phyloP scores from a whole-genome alignment of 92 coral and sea anemone genomes.

The Siderastrea radians region DNA sequence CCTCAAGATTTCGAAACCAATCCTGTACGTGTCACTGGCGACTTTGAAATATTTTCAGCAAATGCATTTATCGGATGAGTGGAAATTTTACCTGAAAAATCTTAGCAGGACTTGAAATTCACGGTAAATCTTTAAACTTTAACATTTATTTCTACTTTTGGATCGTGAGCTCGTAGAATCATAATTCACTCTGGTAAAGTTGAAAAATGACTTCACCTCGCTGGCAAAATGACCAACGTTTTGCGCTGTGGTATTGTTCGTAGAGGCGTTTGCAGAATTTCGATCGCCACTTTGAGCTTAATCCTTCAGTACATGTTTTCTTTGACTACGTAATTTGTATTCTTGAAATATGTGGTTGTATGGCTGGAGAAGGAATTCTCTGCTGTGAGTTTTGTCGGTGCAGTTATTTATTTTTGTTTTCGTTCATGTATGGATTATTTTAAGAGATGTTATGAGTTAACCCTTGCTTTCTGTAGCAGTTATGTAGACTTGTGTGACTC shows the following conservation, averaged over 20 bases:
- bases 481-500: no score
- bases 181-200: neutral
- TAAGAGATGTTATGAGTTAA: neutral
- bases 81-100: neutral
- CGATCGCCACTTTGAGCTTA: neutral
- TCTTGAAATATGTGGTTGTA: neutral
- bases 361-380: neutral
- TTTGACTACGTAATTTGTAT: neutral
- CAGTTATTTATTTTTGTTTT: neutral
- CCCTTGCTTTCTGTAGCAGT: no score
- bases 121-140: conserved; percentile 49
- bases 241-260: neutral
- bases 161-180: neutral
- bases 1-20: neutral
- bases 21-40: neutral
- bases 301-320: neutral
- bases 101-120: neutral
- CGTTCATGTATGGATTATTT: neutral
- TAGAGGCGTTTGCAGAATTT: neutral
- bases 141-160: conserved; percentile 3
- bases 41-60: neutral
- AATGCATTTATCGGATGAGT: neutral
- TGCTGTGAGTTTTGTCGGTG: neutral
- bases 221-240: neutral
- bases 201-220: neutral